Conservation (phyloP, 2,797 vertebrate species). For the Aphelocoma californica region DNA sequence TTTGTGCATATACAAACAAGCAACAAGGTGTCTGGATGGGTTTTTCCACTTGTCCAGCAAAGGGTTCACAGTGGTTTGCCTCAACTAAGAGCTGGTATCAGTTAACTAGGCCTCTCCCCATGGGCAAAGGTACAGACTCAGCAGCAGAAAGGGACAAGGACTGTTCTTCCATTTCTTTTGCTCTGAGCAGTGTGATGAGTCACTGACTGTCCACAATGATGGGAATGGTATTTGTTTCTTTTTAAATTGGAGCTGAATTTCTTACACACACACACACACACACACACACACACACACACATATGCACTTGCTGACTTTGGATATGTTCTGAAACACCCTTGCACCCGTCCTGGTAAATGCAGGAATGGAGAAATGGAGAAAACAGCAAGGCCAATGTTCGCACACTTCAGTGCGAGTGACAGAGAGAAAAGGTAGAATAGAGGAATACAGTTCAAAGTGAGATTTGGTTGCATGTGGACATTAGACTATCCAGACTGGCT, state of each 20-base stretch:
- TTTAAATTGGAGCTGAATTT: neutral
- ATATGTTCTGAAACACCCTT: neutral
- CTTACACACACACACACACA: neutral
- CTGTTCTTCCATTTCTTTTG: neutral
- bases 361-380: neutral
- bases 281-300: neutral
- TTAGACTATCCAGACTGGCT: neutral
- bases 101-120: neutral
- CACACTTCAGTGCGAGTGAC: neutral
- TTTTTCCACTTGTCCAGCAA: neutral
- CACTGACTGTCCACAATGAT: conserved; percentile 17
- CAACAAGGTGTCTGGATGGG: neutral
- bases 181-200: neutral
- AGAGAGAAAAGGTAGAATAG: neutral
- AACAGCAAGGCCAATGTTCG: neutral
- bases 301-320: neutral
- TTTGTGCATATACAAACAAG: neutral
- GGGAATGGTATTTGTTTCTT: conserved; percentile 4
- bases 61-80: neutral
- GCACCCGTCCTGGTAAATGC: neutral
- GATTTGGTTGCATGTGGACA: neutral
- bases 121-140: neutral
- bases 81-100: neutral
- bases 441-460: neutral
- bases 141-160: neutral